Evolutionary conservation across 1,140 invertebrate species (phyloP).

Genomic region (Drosophila subobscura): DNA sequence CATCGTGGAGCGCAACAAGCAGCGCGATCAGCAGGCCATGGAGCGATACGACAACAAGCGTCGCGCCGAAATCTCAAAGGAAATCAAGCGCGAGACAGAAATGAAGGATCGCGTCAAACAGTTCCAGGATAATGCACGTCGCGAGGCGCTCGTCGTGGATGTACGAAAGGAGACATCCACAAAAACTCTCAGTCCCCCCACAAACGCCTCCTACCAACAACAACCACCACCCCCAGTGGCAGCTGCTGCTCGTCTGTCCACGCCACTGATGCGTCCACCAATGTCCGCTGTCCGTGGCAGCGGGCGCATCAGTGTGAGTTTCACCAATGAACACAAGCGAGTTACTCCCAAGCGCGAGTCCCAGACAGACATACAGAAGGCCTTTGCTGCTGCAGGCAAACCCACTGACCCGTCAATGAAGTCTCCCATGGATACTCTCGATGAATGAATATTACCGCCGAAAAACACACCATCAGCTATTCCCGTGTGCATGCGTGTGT

Average conservation of each 20-base stretch:
- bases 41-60: constrained; percentile 76
- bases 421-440: constrained; percentile 35
- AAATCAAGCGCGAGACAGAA: constrained; percentile 70
- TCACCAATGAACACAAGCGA: constrained; percentile 62
- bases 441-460: constrained; percentile 8
- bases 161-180: constrained; percentile 60
- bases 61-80: constrained; percentile 72
- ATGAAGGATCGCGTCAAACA: constrained; percentile 76
- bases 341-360: constrained; percentile 76
- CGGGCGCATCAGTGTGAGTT: constrained; percentile 67
- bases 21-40: constrained; percentile 69
- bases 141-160: constrained; percentile 71
- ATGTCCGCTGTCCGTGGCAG: constrained; percentile 60
- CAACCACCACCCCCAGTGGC: constrained; percentile 18
- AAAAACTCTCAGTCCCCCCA: constrained; percentile 14
- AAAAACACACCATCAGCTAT: no score
- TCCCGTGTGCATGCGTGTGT: constrained; percentile 2
- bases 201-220: constrained; percentile 15
- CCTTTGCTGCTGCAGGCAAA: constrained; percentile 50
- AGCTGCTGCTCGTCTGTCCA: constrained; percentile 47
- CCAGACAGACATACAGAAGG: constrained; percentile 60
- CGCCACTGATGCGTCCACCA: constrained; percentile 62
- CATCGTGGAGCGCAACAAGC: constrained; percentile 78
- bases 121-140: constrained; percentile 68
- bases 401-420: constrained; percentile 14